Evolutionary conservation across 2,797 vertebrate genomes (phyloP), one percentile per base, ranked within the genome.

Genomic region (Iguana delicatissima): DNA sequence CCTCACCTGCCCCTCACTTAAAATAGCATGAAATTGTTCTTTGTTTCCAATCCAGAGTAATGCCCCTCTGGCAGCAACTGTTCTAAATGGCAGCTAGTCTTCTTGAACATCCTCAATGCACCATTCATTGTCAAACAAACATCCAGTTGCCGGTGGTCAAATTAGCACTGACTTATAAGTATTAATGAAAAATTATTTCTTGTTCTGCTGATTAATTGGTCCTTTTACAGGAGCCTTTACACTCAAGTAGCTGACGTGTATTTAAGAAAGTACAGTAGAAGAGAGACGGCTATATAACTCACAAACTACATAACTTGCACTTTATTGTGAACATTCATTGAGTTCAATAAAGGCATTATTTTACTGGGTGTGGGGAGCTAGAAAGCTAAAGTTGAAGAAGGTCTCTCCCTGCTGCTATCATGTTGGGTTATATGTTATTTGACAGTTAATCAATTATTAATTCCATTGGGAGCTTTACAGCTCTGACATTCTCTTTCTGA

Each of bases 1-100:
- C 84, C 93, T 97, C 95, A 96, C 93, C 95, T 96, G 91, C 92
- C 97, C 89, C 80, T 88, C 90, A 91, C 92, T 93, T 92, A 96
- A 94, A 95, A 96, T 94, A 96, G 83, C 84, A 85, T 79, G 69
- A 94, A 96, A 94, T 88, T 72, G 20, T 80, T 92, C 96, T 95
- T 93, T 22, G 59, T 91, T 95, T 94, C 79, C 62, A 91, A 52
- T 94, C 79, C 62, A 91, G 52, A 24, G 12, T 94, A 94, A 90
- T 92, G 93, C 87, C 87, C 95, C 87, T 50, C 62, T 80, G 89
- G 73, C 52, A 92, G 87, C 94, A 95, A 93, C 89, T 91, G 80
- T 82, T 95, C 83, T 90, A 96, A 90, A 90, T 94, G 91, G 42
- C 82, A 94, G 73, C 32, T 77, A 90, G 81, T 87, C 57, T 77